Base-by-base conservation (phyloP, 2,888 invertebrate genomes). In the Parapristionchus giblindavisi region DNA sequence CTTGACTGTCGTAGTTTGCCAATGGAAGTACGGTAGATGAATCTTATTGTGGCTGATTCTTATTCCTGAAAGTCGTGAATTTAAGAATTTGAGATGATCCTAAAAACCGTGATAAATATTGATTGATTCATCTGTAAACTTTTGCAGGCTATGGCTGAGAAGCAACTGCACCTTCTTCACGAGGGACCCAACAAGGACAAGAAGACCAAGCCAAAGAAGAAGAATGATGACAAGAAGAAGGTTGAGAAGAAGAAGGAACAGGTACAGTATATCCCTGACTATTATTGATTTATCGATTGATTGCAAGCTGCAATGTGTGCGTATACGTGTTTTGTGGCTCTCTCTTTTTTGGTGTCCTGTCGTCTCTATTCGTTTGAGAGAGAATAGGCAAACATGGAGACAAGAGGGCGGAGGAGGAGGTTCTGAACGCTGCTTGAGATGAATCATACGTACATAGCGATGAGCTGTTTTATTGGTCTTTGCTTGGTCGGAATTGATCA, bases 241-340 rank as follows among this genome's bases (percentile, higher is more conserved):
- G 32, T 32, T 32, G 66, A 48, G 34, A 3, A 66, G 66, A 32
- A 51, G 51, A 66, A 63, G 63, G 51, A 48, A 29, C 17, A 66
- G 66, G 34, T 51, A 27, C 11, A 34, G 40, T 11, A n/a, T 48
- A 48, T 21, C 21, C 48, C 21, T 48, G 48, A 48, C 14, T 48
- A 21, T 48, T 11, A 48, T 48, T 21, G 48, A 48, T 48, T 21
- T 48, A 21, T 48, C 11, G 48, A 48, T 48, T 14, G 48, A 48
- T 48, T 48, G 48, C 48, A 21, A 21, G 14, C 48, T 48, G 21
- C 11, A 48, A 48, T 11, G 48, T 14, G 48, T n/a, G n/a, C 17
- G 21, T 14, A 3, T 3, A 6, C 52, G 52, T 52, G 24, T 21
- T 52, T 14, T 4, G 4, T 4, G 4, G 52, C 6, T 6, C 17